phyloP scores from a whole-genome alignment of 1,140 invertebrate genomes.

The Scaptodrosophila lebanonensis region DNA sequence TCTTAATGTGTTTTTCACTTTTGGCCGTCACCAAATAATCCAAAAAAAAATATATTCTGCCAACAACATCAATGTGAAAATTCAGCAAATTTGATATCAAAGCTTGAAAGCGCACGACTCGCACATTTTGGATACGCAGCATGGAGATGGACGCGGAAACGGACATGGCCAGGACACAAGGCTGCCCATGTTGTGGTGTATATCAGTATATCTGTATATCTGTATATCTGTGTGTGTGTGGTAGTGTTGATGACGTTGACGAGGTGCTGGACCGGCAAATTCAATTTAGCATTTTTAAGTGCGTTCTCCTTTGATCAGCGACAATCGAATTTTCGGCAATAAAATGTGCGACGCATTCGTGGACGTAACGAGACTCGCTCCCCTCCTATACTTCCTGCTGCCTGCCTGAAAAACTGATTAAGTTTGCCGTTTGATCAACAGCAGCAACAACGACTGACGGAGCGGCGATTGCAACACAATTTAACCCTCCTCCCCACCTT shows the following conservation, averaged over 20 bases:
- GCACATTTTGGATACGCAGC: no score
- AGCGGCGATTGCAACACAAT: slow-evolving; percentile 26
- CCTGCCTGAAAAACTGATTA: slow-evolving; percentile 43
- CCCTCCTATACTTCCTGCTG: not conserved
- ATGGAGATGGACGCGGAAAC: no score
- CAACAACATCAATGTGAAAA: slow-evolving; percentile 42
- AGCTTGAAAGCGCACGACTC: not conserved
- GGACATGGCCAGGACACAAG: no score
- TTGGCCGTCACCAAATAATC: slow-evolving; percentile 30
- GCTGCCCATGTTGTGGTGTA: slow-evolving; percentile 1
- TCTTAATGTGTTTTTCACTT: slow-evolving; percentile 72
- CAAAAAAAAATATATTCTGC: not conserved
- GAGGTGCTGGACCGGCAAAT: slow-evolving; percentile 72
- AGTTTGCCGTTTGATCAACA: slow-evolving; percentile 69
- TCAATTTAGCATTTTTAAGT: slow-evolving; percentile 77
- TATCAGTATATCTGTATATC: no score
- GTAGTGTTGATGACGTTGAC: slow-evolving; percentile 8
- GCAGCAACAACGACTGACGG: slow-evolving; percentile 12
- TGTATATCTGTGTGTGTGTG: no score
- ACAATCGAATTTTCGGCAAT: slow-evolving; percentile 75
- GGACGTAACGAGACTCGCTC: slow-evolving; percentile 23
- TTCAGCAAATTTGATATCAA: slow-evolving; percentile 46
- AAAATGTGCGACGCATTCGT: slow-evolving; percentile 60
- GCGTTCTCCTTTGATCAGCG: slow-evolving; percentile 75
- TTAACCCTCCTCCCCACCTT: no score